These are phyloP conservation scores for Clarias laeviceps DNA, from an alignment of 2,797 vertebrate species.

Conservation along the genomic window DNA sequence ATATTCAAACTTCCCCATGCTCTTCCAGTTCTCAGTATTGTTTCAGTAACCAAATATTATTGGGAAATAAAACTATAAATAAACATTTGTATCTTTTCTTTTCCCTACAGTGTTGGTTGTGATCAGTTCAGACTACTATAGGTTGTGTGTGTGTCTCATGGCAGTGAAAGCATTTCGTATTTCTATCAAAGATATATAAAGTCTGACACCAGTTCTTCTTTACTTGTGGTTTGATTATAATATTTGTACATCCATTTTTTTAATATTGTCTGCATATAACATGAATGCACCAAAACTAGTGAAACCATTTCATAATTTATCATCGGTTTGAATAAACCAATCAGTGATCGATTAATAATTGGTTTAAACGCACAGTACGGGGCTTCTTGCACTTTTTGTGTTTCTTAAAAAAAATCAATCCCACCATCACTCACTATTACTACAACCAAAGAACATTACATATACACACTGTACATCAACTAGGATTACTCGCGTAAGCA, in stretches of 20 bases:
- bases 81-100: not conserved
- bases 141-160: not conserved
- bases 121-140: not conserved
- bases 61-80: constrained; percentile 7
- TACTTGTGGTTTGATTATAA: not conserved
- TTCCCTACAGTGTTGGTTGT: not conserved
- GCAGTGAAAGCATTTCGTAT: not conserved
- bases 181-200: not conserved
- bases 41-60: not conserved
- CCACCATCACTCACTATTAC: no score
- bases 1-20: not conserved
- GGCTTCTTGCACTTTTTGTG: no score
- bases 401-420: no score
- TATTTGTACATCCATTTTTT: not conserved
- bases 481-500: no score
- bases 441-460: no score
- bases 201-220: no score
- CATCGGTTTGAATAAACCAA: no score
- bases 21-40: not conserved
- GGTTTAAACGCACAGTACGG: no score
- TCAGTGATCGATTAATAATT: no score
- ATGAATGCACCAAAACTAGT: not conserved
- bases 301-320: no score
- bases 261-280: not conserved
- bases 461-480: no score